Conservation (phyloP, 1,140 invertebrate genomes). For the Agrilus planipennis region DNA sequence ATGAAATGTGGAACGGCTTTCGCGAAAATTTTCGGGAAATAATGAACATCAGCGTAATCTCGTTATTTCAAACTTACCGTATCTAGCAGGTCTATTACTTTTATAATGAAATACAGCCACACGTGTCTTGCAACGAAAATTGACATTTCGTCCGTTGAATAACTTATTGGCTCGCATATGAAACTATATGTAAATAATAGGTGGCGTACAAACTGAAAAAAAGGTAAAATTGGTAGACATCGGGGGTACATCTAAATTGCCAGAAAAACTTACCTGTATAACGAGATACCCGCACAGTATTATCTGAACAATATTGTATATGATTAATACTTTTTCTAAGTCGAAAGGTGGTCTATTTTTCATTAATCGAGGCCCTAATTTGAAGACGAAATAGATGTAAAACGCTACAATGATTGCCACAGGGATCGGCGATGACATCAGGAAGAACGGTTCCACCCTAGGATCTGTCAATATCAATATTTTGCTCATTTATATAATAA, state of each 20-base stretch:
- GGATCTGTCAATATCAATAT: too few species aligned
- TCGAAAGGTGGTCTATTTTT: slow-evolving; percentile 41
- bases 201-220: slow-evolving; percentile 2
- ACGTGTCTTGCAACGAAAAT: slow-evolving; percentile 42
- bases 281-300: background rate
- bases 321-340: slow-evolving; percentile 1
- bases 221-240: background rate
- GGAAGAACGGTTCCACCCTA: background rate
- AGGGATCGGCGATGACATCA: slow-evolving; percentile 54
- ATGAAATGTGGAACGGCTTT: too few species aligned
- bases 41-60: too few species aligned
- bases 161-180: slow-evolving; percentile 59
- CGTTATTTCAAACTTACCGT: slow-evolving; percentile 38
- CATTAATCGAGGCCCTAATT: slow-evolving; percentile 59
- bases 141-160: slow-evolving; percentile 47
- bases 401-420: slow-evolving; percentile 46
- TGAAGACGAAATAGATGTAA: slow-evolving; percentile 54
- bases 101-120: slow-evolving; percentile 53
- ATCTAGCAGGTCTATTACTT: slow-evolving; percentile 55
- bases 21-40: too few species aligned
- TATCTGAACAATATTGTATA: slow-evolving; percentile 3
- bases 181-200: background rate
- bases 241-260: background rate
- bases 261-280: background rate
- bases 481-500: too few species aligned